Evolutionary conservation across 1,140 invertebrate species (phyloP), one percentile per base, ranked within the genome.

Genomic region (Camponotus vicinus): DNA sequence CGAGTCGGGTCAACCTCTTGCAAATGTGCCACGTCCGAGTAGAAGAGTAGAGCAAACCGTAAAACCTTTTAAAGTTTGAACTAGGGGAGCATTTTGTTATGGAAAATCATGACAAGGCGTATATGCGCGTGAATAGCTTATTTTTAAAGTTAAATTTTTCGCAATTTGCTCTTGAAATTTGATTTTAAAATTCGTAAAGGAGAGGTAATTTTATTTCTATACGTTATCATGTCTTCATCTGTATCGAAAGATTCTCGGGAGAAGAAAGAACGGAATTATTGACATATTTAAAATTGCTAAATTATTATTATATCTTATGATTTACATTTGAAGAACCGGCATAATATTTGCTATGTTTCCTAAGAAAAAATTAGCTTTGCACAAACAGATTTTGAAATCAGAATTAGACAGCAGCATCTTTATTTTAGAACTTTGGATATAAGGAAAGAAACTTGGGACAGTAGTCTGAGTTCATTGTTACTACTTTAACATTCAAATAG

Each of bases 401-500:
- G 79, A 82, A 73, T 73, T 73, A 83, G 21, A 8, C 34, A 55
- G 79, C 42, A 69, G n/a, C 18, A 70, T 75, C 40, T 75, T 49
- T 75, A 83, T 73, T 83, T 63, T 45, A 49, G 1, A 83, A 73
- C 27, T 82, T 15, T 15, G 6, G n/a, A 18, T 42, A 21, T 52
- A 71, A 21, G 18, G 27, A 73, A 45, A 21, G n/a, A 80, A 80
- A 71, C 77, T 83, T 32, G 3, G 15, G 8, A 52, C 66, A 37
- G 57, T 70, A 86, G 64, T 59, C 83, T 83, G 9, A 64, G 27
- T 52, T 86, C 67, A 83, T 86, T 83, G 78, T 83, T 86, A 83
- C 42, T 73, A 37, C 57, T 63, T 86, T 67, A 73, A 69, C 59
- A 86, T 86, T 86, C 42, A 83, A 86, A 86, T 86, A 63, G 49